Evolutionary conservation across 2,797 vertebrate genomes (phyloP).

Genomic region (Buceros bicornis): DNA sequence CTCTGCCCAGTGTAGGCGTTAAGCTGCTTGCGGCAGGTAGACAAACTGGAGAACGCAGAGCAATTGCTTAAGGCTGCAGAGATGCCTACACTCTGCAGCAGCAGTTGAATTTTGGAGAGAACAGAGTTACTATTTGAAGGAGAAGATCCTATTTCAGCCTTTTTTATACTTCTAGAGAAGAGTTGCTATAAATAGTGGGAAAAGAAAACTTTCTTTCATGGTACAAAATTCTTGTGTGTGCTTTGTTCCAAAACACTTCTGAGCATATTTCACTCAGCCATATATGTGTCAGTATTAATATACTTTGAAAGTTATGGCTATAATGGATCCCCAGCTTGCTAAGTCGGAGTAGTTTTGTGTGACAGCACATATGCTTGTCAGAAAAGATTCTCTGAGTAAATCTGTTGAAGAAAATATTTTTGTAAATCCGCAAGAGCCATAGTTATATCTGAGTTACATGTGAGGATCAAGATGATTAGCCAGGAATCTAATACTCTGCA

Average conservation of each 20-base stretch:
- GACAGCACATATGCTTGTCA: slow-evolving; percentile 77
- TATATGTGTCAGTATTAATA: slow-evolving; percentile 75
- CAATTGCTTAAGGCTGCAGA: background rate
- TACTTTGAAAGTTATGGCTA: slow-evolving; percentile 75
- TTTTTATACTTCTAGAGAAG: slow-evolving; percentile 36
- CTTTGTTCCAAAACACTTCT: slow-evolving; percentile 74
- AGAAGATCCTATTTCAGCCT: slow-evolving; percentile 53
- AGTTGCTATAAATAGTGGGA: slow-evolving; percentile 47
- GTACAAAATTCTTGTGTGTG: slow-evolving; percentile 52
- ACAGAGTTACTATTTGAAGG: slow-evolving; percentile 55
- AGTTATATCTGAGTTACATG: slow-evolving; percentile 62
- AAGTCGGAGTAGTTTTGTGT: slow-evolving; percentile 69
- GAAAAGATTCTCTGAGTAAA: slow-evolving; percentile 73
- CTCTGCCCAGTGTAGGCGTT: background rate
- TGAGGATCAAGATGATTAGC: slow-evolving; percentile 62
- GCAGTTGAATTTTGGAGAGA: slow-evolving; percentile 34
- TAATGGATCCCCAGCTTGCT: slow-evolving; percentile 76
- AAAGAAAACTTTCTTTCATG: slow-evolving; percentile 70
- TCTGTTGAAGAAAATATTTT: slow-evolving; percentile 76
- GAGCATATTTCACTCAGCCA: slow-evolving; percentile 72
- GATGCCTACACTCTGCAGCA: background rate
- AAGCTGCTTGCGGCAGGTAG: fast-evolving
- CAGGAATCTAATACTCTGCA: slow-evolving; percentile 42
- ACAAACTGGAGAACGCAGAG: background rate
- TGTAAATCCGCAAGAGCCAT: slow-evolving; percentile 63